Evolutionary conservation across 2,113 vertebrate species (phyloP), one percentile per base, ranked within the genome.

Genomic region (Sclerurus mexicanus): DNA sequence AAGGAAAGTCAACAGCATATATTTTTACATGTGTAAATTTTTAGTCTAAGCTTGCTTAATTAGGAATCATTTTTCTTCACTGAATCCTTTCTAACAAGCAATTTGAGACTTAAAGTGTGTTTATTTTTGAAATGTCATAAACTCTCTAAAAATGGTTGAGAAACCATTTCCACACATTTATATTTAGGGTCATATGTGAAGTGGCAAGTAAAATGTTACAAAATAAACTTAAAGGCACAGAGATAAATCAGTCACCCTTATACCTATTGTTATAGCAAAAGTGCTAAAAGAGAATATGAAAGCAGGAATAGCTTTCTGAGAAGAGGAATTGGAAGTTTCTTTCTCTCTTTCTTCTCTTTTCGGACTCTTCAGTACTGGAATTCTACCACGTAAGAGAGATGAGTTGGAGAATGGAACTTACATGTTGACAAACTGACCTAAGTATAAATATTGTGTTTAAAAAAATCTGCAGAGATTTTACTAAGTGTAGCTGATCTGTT

Each of bases 11-110:
- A 93, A 13, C 74, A 87, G 22, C 3, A 8, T 21, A 44, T 82
- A 76, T 87, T 87, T 91, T 87, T 93, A 85, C 46, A 79, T 66
- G 71, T 90, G 23, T 82, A 83, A 91, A 91, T 69, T 22, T 85
- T 94, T 90, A 76, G 53, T 44, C n/a, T 68, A 87, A 87, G 37
- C 17, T 9, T 0, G 67, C 73, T 85, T 79, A 94, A 87, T 85
- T 80, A 76, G 37, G 31, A 93, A 79, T 44, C 0, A 39, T 69
- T 94, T 94, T 96, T 95, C 82, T 74, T 85, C 75, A 58, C 3
- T 69, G 37, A 79, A 69, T 46, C 14, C 4, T 62, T 90, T 88
- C 62, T 62, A 88, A 88, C 20, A 76, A 82, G 44, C 0, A 5
- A 56, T 92, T 88, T 90, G 59, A 94, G 50, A 80, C 31, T 73